A percentile compares a stretch with the other conserved stretches of the same genome.
phyloP scores from a whole-genome alignment of 2,888 invertebrate species.

The Thymelicus sylvestris region DNA sequence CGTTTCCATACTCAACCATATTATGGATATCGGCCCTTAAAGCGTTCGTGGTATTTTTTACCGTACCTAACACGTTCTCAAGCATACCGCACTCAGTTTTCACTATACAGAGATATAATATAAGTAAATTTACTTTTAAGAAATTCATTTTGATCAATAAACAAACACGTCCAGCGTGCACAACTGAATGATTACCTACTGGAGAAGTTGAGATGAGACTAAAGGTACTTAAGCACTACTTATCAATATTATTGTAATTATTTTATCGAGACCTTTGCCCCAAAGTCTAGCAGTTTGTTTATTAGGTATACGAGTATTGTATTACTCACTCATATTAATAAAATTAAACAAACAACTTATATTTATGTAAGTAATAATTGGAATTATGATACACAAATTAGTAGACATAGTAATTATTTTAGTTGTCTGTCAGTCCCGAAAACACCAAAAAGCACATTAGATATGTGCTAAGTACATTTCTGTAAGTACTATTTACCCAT shows the following conservation, averaged over 20 bases:
- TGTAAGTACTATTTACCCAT: too few relatives aligned
- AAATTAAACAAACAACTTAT: too few relatives aligned
- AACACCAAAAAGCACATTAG: too few relatives aligned
- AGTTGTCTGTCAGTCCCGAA: too few relatives aligned
- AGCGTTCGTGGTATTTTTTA: constrained; percentile 40
- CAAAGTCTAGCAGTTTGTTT: constrained; percentile 4
- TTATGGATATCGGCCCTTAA: constrained; percentile 41
- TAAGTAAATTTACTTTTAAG: constrained; percentile 1
- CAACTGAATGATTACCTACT: constrained; percentile 1
- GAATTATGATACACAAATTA: too few relatives aligned
- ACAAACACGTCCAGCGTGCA: not conserved
- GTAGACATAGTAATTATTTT: too few relatives aligned
- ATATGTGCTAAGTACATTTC: too few relatives aligned
- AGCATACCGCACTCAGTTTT: constrained; percentile 39
- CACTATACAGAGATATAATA: constrained; percentile 9
- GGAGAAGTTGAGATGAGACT: too few relatives aligned
- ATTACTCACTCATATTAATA: not conserved
- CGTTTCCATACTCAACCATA: constrained; percentile 42
- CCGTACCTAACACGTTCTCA: constrained; percentile 38
- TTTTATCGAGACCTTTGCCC: constrained; percentile 1
- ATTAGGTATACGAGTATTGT: not conserved
- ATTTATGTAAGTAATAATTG: too few relatives aligned
- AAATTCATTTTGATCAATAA: constrained; percentile 8
- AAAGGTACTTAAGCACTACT: not conserved
- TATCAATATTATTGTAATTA: not conserved